A percentile compares a stretch with the other conserved stretches of the same genome.
These are phyloP conservation scores for Xyliphius kryptos DNA, from an alignment of 2,113 vertebrate genomes.

Conservation along the genomic window DNA sequence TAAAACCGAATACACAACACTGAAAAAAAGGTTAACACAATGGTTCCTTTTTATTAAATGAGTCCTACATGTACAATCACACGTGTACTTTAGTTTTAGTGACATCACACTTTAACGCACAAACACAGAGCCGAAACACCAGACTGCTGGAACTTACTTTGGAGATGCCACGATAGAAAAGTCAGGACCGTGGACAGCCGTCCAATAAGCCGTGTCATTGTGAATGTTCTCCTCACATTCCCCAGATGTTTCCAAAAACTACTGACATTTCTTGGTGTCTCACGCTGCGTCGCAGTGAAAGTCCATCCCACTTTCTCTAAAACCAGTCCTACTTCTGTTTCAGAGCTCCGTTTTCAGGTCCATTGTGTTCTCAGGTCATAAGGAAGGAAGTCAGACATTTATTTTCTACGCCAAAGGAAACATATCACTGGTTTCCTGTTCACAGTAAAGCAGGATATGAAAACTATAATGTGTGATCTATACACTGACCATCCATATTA, in stretches of 20 bases:
- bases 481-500: no score
- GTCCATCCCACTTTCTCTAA: neutral
- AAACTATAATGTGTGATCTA: no score
- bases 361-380: neutral
- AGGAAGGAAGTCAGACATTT: constrained; percentile 26
- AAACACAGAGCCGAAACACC: neutral
- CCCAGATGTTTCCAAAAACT: neutral
- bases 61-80: neutral
- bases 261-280: neutral
- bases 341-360: neutral
- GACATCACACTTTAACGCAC: neutral
- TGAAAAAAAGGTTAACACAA: neutral
- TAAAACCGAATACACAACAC: no score
- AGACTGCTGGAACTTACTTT: constrained; percentile 11
- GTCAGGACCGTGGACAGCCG: constrained; percentile 6
- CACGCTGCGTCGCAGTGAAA: neutral
- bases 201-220: constrained; percentile 10
- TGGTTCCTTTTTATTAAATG: neutral
- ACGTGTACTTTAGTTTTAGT: neutral
- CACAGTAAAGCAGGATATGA: neutral
- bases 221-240: neutral
- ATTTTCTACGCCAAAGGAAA: constrained; percentile 2
- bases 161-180: neutral
- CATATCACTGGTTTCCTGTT: constrained; percentile 19
- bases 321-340: neutral